Conservation (phyloP, 1,140 invertebrate genomes). For the Pinna nobilis region DNA sequence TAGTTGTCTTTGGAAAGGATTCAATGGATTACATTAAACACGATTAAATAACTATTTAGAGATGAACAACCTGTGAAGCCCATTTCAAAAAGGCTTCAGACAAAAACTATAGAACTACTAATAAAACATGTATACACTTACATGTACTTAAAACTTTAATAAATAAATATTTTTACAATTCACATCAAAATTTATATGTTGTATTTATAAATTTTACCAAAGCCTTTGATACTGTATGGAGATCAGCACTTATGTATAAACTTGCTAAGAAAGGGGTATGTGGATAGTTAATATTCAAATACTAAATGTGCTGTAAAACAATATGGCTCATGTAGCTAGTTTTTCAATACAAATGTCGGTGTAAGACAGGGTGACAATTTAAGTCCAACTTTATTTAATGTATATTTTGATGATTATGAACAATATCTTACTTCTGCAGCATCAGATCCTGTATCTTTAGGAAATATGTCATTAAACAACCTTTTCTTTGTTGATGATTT, state of each 20-base stretch:
- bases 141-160: no score
- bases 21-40: no score
- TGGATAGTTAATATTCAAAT: not conserved
- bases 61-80: no score
- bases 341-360: constrained; percentile 1
- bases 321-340: not conserved
- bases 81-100: no score
- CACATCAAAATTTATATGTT: no score
- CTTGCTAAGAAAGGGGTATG: not conserved
- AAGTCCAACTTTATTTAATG: not conserved
- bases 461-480: not conserved
- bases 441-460: not conserved
- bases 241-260: not conserved
- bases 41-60: no score
- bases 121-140: no score
- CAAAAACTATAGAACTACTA: no score
- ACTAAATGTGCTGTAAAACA: not conserved
- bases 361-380: not conserved
- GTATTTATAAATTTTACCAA: not conserved
- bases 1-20: no score
- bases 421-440: not conserved
- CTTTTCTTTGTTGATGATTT: not conserved
- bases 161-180: no score
- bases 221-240: not conserved
- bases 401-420: not conserved